Evolutionary conservation across 2,797 vertebrate genomes (phyloP), one percentile per base, ranked within the genome.

Genomic region (Scleropages formosus): DNA sequence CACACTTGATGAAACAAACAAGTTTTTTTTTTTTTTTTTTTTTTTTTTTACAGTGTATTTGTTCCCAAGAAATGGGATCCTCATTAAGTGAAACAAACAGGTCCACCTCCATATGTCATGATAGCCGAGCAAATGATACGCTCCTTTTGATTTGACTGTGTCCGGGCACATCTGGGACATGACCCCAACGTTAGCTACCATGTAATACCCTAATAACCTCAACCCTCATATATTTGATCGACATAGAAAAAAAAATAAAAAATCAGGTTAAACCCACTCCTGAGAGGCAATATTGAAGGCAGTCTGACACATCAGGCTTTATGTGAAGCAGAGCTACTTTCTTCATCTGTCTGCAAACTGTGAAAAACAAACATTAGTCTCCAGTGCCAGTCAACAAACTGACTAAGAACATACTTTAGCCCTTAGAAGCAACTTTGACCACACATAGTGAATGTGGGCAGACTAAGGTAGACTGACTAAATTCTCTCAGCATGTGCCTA

Each of bases 1-100:
- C 86, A 92, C 91, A 92, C 88, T 92, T 89, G 88, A 92, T 91
- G 88, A 92, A 90, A 92, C 91, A 93, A 91, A 92, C 88, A 88
- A 83, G 89, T 90, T 46, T n/a, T n/a, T n/a, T n/a, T n/a, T n/a
- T n/a, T n/a, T n/a, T n/a, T n/a, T n/a, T n/a, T n/a, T n/a, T n/a
- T n/a, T n/a, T n/a, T n/a, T n/a, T n/a, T 74, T 87, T 86, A 86
- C 88, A 80, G 84, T 86, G 70, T 70, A 72, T 63, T 85, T 88
- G 89, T 82, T 83, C 86, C 69, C 82, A 85, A 85, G 89, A 91
- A 88, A 92, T 84, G 66, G 51, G 82, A 80, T 89, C 89, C 87
- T 86, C 88, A 87, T 89, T 90, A 63, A 64, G 47, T 63, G 72
- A 27, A 49, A 63, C 22, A 51, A 49, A 46, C 59, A 20, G 39